phyloP scores from a whole-genome alignment of 2,888 invertebrate genomes.

The Drosophila ezoana region DNA sequence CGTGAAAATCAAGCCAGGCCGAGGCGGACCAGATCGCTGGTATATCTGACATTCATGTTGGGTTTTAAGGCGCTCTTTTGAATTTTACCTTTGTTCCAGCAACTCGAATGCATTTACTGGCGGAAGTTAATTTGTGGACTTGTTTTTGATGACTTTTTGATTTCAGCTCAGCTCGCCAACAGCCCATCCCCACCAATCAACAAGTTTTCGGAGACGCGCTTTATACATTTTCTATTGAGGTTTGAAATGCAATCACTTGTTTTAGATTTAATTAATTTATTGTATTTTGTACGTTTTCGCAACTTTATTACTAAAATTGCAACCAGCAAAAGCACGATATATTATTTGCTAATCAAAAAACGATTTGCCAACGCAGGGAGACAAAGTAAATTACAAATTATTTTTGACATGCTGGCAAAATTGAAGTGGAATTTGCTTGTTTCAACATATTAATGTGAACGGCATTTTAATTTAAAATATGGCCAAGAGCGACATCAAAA shows the following conservation, averaged over 20 bases:
- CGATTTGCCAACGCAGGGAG: conserved; percentile 4
- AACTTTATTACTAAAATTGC: background rate
- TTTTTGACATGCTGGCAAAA: background rate
- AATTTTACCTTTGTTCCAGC: conserved; percentile 19
- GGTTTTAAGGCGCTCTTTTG: background rate
- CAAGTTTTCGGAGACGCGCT: conserved; percentile 26
- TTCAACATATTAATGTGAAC: conserved; percentile 43
- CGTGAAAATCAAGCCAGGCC: conserved; percentile 4
- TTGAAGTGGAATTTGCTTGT: conserved; percentile 6
- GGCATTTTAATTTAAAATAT: conserved; percentile 50
- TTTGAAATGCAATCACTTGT: background rate
- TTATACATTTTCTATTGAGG: background rate
- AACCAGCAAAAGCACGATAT: background rate
- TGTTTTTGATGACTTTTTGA: conserved; percentile 24
- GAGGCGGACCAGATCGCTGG: conserved; percentile 20
- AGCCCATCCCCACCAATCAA: conserved; percentile 34
- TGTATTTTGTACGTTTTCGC: background rate
- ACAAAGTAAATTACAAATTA: conserved; percentile 7
- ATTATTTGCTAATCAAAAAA: conserved; percentile 9
- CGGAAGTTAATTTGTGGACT: conserved; percentile 31
- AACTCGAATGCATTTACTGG: conserved; percentile 21
- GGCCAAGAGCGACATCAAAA: conserved; percentile 7
- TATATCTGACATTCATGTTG: conserved; percentile 19
- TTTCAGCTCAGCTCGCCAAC: conserved; percentile 27
- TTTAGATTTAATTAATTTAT: too few relatives aligned